These are phyloP conservation scores for Octodon degus DNA, from an alignment of 2,113 vertebrate species.

Conservation along the genomic window DNA sequence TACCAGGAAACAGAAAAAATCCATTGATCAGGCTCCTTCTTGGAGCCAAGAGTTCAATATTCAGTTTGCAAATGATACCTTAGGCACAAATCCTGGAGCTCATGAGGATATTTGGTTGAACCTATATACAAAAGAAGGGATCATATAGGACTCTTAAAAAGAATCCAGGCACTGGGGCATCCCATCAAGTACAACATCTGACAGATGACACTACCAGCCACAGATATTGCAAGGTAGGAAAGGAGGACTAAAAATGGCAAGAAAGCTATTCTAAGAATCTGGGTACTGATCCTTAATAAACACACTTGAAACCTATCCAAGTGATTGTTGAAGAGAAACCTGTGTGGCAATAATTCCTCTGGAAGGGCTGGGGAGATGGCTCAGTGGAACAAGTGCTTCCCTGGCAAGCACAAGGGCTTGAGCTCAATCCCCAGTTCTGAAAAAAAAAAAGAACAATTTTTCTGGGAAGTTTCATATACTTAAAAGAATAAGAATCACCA, in stretches of 20 bases:
- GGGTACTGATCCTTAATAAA: not conserved
- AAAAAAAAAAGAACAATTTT: not conserved
- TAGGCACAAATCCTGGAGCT: not conserved
- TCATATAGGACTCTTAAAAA: not conserved
- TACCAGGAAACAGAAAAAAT: not conserved
- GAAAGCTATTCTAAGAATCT: not conserved
- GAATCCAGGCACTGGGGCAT: not conserved
- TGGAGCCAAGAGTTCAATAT: not conserved
- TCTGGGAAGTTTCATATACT: not conserved
- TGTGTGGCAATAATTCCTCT: constrained; percentile 1
- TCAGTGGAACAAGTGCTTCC: too few relatives aligned
- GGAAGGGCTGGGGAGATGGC: too few relatives aligned
- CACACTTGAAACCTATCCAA: not conserved
- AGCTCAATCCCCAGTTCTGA: too few relatives aligned
- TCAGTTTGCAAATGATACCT: not conserved
- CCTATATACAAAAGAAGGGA: not conserved
- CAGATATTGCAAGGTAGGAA: not conserved
- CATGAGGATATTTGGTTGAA: not conserved
- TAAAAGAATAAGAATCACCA: not conserved
- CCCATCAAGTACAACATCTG: not conserved
- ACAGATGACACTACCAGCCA: not conserved
- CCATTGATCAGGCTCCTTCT: not conserved
- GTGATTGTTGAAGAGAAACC: not conserved
- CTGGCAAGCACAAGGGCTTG: too few relatives aligned
- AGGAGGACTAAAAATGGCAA: not conserved